Percentiles rank a stretch among this genome's conserved stretches.
Conservation (phyloP, 2,113 vertebrate species). For the Lucifuga dentata region DNA sequence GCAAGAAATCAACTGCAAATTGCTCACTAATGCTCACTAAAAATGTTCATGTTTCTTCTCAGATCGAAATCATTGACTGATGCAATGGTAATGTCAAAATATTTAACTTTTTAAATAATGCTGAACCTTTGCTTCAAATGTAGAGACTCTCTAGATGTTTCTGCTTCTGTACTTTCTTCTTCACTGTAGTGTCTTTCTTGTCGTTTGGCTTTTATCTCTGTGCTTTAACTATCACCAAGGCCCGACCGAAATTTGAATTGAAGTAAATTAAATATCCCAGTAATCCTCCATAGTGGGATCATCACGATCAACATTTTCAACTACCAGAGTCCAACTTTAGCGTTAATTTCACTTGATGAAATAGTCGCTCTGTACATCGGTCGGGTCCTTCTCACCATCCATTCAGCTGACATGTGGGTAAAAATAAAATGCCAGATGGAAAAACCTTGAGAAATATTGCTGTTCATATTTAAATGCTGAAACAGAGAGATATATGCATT, state of each 20-base stretch:
- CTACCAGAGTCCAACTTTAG: too few relatives aligned
- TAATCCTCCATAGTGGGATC: constrained; percentile 17
- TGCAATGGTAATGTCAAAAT: constrained; percentile 72
- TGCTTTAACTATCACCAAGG: constrained; percentile 25
- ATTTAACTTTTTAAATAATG: constrained; percentile 49
- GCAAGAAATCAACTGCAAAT: neutral
- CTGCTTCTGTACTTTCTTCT: constrained; percentile 40
- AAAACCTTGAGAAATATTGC: constrained; percentile 5
- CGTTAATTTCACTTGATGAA: constrained; percentile 7
- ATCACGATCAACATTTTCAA: too few relatives aligned
- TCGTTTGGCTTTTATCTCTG: constrained; percentile 39
- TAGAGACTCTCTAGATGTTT: constrained; percentile 27
- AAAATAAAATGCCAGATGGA: constrained; percentile 32
- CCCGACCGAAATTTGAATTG: constrained; percentile 27
- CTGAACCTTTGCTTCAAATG: constrained; percentile 39
- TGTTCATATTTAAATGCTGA: constrained; percentile 34
- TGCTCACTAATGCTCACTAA: constrained; percentile 39
- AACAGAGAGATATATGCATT: constrained; percentile 4
- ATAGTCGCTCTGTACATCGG: constrained; percentile 12
- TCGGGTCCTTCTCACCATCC: constrained; percentile 42
- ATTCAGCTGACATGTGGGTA: constrained; percentile 45
- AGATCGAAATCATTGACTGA: constrained; percentile 78
- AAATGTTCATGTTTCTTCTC: constrained; percentile 67
- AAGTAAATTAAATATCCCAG: constrained; percentile 22
- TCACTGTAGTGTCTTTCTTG: constrained; percentile 28